Evolutionary conservation across 2,888 invertebrate genomes (phyloP).

Genomic region (Eupithecia pulchellata): DNA sequence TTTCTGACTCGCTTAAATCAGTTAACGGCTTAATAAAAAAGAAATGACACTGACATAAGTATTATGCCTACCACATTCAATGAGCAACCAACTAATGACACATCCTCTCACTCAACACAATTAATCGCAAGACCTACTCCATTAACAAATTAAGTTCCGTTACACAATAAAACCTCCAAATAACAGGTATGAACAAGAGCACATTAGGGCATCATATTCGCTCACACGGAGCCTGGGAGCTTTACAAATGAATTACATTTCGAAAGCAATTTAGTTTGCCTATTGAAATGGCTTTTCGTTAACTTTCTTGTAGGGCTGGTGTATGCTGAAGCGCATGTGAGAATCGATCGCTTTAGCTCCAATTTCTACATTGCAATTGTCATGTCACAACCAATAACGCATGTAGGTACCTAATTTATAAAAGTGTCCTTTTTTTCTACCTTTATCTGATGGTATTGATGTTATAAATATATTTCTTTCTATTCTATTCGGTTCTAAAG

Average conservation of each 20-base stretch:
- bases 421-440: too few relatives aligned
- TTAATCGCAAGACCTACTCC: background rate
- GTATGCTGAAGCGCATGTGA: conserved; percentile 15
- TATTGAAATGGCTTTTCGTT: conserved; percentile 84
- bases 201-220: conserved; percentile 79
- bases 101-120: conserved; percentile 1
- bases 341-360: background rate
- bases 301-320: conserved; percentile 60
- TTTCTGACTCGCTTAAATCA: too few relatives aligned
- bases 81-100: background rate
- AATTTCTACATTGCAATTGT: too few relatives aligned
- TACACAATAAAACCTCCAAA: conserved; percentile 64
- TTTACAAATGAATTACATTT: conserved; percentile 79
- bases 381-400: too few relatives aligned
- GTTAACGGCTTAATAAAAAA: too few relatives aligned
- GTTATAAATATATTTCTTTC: too few relatives aligned
- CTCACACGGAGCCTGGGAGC: conserved; percentile 70
- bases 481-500: too few relatives aligned
- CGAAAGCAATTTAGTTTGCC: conserved; percentile 76
- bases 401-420: too few relatives aligned
- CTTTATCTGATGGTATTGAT: too few relatives aligned
- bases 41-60: too few relatives aligned
- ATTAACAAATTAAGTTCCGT: conserved; percentile 13
- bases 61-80: background rate
- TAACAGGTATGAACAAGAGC: conserved; percentile 65